Percentiles rank a stretch among this genome's conserved stretches.
Evolutionary conservation across 2,113 vertebrate genomes (phyloP).

Genomic region (Laticauda colubrina): DNA sequence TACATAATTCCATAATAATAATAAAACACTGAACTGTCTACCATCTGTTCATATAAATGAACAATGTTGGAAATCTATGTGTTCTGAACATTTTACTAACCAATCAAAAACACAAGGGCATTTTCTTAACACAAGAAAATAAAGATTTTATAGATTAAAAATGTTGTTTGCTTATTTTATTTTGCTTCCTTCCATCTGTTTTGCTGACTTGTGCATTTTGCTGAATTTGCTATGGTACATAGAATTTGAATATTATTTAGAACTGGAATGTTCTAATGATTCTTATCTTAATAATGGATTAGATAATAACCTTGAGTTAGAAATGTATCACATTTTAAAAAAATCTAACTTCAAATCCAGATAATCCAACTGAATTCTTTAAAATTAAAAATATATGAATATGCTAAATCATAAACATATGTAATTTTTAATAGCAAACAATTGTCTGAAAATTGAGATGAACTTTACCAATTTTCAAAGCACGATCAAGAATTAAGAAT

Average conservation of each 20-base stretch:
- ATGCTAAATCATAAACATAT: not conserved
- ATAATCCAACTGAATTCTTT: not conserved
- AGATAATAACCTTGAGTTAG: not conserved
- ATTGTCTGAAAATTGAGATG: not conserved
- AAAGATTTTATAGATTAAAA: constrained; percentile 30
- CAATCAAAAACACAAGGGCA: constrained; percentile 5
- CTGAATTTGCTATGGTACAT: constrained; percentile 1
- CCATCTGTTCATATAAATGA: not conserved
- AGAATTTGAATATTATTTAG: not conserved
- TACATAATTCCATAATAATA: not conserved
- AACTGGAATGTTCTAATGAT: not conserved
- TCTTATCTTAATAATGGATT: not conserved
- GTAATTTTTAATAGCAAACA: not conserved
- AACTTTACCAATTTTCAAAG: not conserved
- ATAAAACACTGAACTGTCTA: not conserved
- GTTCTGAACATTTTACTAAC: constrained; percentile 4
- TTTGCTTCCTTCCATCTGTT: not conserved
- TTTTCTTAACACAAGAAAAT: not conserved
- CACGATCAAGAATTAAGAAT: not conserved
- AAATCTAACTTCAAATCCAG: not conserved
- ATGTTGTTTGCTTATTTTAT: not conserved
- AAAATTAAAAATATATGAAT: not conserved
- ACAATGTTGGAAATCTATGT: not conserved
- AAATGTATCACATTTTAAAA: not conserved
- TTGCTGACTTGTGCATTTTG: not conserved